Evolutionary conservation across 2,797 vertebrate genomes (phyloP), one percentile per base, ranked within the genome.

Genomic region (Melanotaenia nigrans): DNA sequence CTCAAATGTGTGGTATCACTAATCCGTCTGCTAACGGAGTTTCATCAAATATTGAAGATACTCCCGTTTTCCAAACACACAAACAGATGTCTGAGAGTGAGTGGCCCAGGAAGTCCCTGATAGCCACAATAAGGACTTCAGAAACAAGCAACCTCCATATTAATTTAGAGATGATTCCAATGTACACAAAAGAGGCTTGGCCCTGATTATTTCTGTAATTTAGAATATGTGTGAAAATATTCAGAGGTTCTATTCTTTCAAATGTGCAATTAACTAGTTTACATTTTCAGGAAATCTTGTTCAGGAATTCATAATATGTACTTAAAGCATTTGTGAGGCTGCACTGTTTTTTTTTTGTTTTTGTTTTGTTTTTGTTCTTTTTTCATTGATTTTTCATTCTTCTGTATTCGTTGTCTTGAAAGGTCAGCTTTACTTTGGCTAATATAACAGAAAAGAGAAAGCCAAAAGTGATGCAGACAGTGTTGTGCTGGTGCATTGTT

Each of bases 101-200:
- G 10, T 51, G 45, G 32, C 32, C 60, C 32, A 89, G 68, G 47
- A 90, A 71, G 62, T 77, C 77, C 49, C 47, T 81, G 38, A 73
- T 84, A 51, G 57, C 77, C 59, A 67, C 65, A 38, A 84, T 88
- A 87, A 81, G 74, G 61, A 89, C 85, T 62, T 75, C 84, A 65
- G 91, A 94, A 53, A 86, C 65, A 9, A 85, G 87, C 20, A 86
- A 89, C 51, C 63, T 90, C 65, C 68, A 89, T 36, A 88, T 90
- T 20, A 83, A 82, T 75, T 73, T 92, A 49, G 86, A 93, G 84
- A 87, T 91, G 87, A 79, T 87, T 36, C 92, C 89, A 20, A 90
- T 88, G 10, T 81, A 85, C 24, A 83, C 85, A 3, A 93, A 89
- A 74, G 75, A 90, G 45, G 92, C 92, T 32, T 94, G 92, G 92